Evolutionary conservation across 2,797 vertebrate genomes (phyloP).

Genomic region (Schizopygopsis pylzovi): DNA sequence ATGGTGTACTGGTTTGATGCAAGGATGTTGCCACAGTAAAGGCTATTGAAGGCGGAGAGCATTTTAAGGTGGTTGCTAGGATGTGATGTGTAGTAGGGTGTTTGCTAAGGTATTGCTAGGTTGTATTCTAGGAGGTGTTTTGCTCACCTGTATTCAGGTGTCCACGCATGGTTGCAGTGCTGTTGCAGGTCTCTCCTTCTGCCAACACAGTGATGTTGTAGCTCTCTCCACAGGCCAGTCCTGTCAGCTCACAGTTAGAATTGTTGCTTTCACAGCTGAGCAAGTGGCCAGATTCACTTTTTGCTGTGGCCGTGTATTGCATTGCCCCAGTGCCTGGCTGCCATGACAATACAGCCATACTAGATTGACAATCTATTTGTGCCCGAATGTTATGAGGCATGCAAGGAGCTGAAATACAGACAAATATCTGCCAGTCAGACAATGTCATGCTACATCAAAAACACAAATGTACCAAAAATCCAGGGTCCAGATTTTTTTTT

Average conservation of each 20-base stretch:
- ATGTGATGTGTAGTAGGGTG: neutral
- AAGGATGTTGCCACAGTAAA: neutral
- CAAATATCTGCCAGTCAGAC: constrained; percentile 3
- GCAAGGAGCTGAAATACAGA: constrained; percentile 73
- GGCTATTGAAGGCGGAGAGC: neutral
- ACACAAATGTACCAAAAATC: neutral
- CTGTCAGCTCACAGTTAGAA: constrained; percentile 71
- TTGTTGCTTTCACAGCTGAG: constrained; percentile 62
- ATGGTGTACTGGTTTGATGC: neutral
- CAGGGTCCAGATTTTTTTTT: neutral
- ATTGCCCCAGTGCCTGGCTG: constrained; percentile 68
- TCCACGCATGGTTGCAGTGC: constrained; percentile 63
- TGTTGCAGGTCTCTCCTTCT: constrained; percentile 71
- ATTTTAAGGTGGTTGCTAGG: neutral
- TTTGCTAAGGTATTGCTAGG: neutral
- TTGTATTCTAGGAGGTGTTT: neutral
- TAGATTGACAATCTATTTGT: constrained; percentile 68
- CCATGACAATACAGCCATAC: constrained; percentile 70
- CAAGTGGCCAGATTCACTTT: constrained; percentile 51
- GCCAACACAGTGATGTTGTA: constrained; percentile 74
- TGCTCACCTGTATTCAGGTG: constrained; percentile 75
- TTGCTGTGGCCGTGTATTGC: constrained; percentile 66
- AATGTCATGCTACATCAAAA: neutral
- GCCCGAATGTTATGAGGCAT: constrained; percentile 64
- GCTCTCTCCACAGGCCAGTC: constrained; percentile 73